Percentiles rank a stretch among this genome's conserved stretches.
phyloP scores from a whole-genome alignment of 2,113 vertebrate species.

The Indri indri region DNA sequence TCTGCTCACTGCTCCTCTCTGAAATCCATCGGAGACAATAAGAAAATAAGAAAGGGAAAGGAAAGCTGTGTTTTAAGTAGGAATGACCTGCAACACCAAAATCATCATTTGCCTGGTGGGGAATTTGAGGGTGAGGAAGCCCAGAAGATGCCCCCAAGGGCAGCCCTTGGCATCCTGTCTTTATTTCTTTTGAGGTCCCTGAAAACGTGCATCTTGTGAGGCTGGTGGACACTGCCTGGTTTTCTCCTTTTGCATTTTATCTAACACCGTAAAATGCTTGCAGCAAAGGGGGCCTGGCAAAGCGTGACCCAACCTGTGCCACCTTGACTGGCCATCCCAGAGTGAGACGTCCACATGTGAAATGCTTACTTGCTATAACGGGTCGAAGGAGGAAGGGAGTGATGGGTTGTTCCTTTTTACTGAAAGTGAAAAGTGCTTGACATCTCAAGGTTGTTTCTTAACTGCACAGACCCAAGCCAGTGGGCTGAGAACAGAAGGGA shows the following conservation, averaged over 20 bases:
- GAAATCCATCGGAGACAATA: not conserved
- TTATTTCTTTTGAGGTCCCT: not conserved
- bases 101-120: no score
- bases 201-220: not conserved
- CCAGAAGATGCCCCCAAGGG: not conserved
- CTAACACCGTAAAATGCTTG: not conserved
- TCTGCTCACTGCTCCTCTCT: not conserved
- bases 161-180: not conserved
- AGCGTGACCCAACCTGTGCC: not conserved
- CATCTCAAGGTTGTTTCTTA: not conserved
- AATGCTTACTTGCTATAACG: not conserved
- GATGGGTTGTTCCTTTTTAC: not conserved
- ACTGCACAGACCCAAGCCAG: not conserved
- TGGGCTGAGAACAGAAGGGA: not conserved
- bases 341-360: not conserved
- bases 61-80: not conserved
- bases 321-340: not conserved
- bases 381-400: not conserved
- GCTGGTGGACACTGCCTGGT: not conserved
- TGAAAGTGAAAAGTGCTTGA: not conserved
- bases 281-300: not conserved
- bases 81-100: not conserved
- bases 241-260: not conserved
- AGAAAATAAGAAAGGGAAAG: not conserved
- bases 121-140: not conserved